Conservation (phyloP, 30 jellyfish, hydroid and myxozoan species). For the Pelagia noctiluca region DNA sequence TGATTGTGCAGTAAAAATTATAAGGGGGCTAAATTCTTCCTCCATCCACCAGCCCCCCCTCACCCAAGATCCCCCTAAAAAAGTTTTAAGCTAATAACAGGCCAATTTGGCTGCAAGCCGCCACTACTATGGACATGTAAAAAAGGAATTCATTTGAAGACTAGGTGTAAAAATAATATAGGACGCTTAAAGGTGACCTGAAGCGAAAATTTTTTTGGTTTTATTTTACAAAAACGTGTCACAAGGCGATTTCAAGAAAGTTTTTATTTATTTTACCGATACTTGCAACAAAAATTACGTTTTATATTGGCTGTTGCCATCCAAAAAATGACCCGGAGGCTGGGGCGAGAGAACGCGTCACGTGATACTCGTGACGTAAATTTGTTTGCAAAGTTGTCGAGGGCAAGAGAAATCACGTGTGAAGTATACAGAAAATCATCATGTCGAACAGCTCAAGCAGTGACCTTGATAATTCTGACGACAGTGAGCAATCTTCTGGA, state of each 20-base stretch:
- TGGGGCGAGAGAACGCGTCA: slow-evolving; percentile 28
- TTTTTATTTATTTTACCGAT: neutral
- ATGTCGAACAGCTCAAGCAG: slow-evolving; percentile 14
- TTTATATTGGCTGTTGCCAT: neutral
- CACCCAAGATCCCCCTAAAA: too few species aligned
- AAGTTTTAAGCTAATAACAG: too few species aligned
- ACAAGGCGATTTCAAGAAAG: neutral
- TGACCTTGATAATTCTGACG: slow-evolving; percentile 10
- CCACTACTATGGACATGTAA: too few species aligned
- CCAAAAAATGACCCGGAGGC: slow-evolving; percentile 16
- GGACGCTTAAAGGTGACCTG: too few species aligned
- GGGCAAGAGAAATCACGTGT: neutral
- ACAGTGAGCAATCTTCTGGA: slow-evolving; percentile 21
- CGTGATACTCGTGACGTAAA: slow-evolving; percentile 15
- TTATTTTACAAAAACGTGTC: slow-evolving; percentile 7
- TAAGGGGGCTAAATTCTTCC: too few species aligned
- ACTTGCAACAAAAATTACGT: neutral
- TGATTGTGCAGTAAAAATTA: too few species aligned
- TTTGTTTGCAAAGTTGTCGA: slow-evolving; percentile 15
- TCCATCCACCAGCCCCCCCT: too few species aligned
- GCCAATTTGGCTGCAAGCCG: too few species aligned
- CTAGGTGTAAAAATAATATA: too few species aligned
- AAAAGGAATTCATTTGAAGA: too few species aligned
- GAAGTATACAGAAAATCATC: neutral
- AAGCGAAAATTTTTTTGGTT: too few species aligned